Evolutionary conservation across 2,113 vertebrate genomes (phyloP).

Genomic region (Oriolus oriolus): DNA sequence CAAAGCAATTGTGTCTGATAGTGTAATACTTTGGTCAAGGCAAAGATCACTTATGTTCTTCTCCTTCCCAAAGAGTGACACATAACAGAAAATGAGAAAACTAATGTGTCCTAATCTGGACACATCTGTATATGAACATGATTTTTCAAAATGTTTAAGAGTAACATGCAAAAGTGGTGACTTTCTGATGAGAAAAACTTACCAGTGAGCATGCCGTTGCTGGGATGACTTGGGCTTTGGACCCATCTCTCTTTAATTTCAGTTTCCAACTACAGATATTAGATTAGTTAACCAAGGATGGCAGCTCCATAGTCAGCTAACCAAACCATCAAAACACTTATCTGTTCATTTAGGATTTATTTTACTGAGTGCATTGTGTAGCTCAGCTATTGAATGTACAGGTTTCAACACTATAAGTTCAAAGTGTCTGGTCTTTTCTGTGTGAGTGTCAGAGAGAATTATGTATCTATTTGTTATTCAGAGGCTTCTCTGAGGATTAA

Average conservation of each 20-base stretch:
- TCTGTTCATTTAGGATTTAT: constrained; percentile 40
- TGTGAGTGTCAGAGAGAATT: background rate
- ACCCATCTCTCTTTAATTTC: background rate
- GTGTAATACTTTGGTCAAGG: background rate
- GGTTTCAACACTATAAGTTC: background rate
- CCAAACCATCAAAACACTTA: background rate
- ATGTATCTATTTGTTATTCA: background rate
- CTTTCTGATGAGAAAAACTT: background rate
- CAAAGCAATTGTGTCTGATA: background rate
- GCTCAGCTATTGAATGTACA: background rate
- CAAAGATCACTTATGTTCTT: background rate
- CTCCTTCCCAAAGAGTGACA: background rate
- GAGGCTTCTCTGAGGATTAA: constrained; percentile 13
- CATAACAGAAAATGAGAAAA: background rate
- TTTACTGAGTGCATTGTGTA: background rate
- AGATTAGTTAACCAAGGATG: background rate
- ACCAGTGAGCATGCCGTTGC: background rate
- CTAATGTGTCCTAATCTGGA: fast-evolving
- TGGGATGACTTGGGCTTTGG: background rate
- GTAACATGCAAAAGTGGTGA: background rate
- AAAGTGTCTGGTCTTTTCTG: background rate
- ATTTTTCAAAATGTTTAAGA: background rate
- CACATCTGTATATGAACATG: background rate
- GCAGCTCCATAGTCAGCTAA: background rate
- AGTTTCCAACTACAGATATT: background rate